phyloP scores from a whole-genome alignment of 2,888 invertebrate genomes.

The Caenorhabditis afra region DNA sequence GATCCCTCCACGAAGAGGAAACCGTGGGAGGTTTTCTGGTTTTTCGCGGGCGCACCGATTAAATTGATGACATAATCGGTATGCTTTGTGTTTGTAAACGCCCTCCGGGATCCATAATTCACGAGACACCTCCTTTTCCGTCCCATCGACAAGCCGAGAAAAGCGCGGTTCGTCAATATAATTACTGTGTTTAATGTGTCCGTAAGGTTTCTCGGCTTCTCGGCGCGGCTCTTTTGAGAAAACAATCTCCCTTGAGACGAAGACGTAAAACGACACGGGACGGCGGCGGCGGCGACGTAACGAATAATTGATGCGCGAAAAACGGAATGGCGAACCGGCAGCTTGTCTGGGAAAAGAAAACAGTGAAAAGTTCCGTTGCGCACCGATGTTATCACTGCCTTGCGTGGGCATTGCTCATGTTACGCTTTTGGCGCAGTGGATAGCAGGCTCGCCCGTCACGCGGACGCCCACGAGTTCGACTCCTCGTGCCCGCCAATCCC shows the following conservation, averaged over 20 bases:
- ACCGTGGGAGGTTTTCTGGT: too few relatives aligned
- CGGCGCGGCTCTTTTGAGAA: slow-evolving; percentile 37
- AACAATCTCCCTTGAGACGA: slow-evolving; percentile 6
- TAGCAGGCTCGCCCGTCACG: not conserved
- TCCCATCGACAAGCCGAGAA: not conserved
- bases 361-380: too few relatives aligned
- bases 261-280: not conserved
- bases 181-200: slow-evolving; percentile 52
- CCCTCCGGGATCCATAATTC: slow-evolving; percentile 42
- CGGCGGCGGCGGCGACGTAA: too few relatives aligned
- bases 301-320: slow-evolving; percentile 53
- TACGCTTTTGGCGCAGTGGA: too few relatives aligned
- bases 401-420: too few relatives aligned
- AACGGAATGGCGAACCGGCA: not conserved
- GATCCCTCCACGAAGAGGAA: too few relatives aligned
- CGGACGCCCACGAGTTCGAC: not conserved
- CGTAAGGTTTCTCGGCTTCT: slow-evolving; percentile 11
- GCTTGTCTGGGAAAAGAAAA: too few relatives aligned
- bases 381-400: too few relatives aligned
- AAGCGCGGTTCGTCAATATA: slow-evolving; percentile 8
- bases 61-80: slow-evolving; percentile 53
- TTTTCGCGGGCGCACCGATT: slow-evolving; percentile 3
- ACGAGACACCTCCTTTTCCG: slow-evolving; percentile 36
- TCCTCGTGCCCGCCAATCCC: too few relatives aligned
- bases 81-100: slow-evolving; percentile 22